Evolutionary conservation across 2,113 vertebrate genomes (phyloP).

Genomic region (Trichomycterus rosablanca): DNA sequence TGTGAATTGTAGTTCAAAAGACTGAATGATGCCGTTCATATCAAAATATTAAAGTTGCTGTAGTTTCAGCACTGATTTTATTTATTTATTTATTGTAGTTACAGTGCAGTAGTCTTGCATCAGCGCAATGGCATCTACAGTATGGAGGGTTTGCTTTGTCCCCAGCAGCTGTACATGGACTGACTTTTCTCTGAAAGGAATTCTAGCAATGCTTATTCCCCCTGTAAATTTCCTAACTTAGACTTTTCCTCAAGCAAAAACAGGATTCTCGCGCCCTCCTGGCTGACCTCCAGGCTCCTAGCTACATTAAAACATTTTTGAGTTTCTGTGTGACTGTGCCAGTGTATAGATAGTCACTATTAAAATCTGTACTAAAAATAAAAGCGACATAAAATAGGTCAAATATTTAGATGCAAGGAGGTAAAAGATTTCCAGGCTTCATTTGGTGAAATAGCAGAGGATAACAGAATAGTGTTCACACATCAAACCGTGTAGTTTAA

Average conservation of each 20-base stretch:
- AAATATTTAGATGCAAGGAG: slow-evolving; percentile 65
- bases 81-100: not conserved
- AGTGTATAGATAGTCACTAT: slow-evolving; percentile 80
- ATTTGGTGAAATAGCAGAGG: not conserved
- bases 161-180: slow-evolving; percentile 66
- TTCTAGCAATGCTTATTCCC: slow-evolving; percentile 71
- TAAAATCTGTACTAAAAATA: slow-evolving; percentile 67
- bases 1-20: too few relatives aligned
- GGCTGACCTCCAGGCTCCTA: slow-evolving; percentile 62
- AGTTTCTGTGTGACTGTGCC: slow-evolving; percentile 56
- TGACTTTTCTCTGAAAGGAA: slow-evolving; percentile 67
- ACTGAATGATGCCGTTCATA: too few relatives aligned
- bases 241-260: slow-evolving; percentile 76
- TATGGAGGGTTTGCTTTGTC: slow-evolving; percentile 53
- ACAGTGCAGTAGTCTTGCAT: slow-evolving; percentile 27
- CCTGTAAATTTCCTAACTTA: slow-evolving; percentile 93
- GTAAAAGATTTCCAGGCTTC: slow-evolving; percentile 4
- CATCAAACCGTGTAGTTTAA: too few relatives aligned
- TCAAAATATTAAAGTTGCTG: too few relatives aligned
- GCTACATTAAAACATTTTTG: slow-evolving; percentile 66
- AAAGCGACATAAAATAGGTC: slow-evolving; percentile 65
- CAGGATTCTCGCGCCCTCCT: slow-evolving; percentile 68
- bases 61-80: too few relatives aligned
- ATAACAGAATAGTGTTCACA: too few relatives aligned
- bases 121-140: slow-evolving; percentile 56